A percentile compares a stretch with the other conserved stretches of the same genome.
These are phyloP conservation scores for Dryoscopus gambensis DNA, from an alignment of 2,113 vertebrate genomes.

Conservation along the genomic window DNA sequence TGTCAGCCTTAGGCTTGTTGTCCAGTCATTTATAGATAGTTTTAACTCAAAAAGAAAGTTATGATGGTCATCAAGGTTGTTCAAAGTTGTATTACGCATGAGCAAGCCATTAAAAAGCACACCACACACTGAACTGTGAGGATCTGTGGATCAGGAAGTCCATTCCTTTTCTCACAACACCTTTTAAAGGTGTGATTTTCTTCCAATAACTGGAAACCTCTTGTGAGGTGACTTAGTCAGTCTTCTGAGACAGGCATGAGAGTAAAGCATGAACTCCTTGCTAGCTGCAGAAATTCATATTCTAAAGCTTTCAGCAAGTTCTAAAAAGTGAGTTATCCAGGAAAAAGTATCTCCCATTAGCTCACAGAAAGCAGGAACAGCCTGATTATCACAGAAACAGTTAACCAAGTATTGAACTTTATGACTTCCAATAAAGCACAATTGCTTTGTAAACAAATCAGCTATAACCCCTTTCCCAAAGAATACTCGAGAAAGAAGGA, in stretches of 20 bases:
- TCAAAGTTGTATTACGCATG: not conserved
- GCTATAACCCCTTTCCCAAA: not conserved
- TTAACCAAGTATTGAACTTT: not conserved
- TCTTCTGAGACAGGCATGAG: not conserved
- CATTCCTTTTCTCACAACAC: fast-evolving
- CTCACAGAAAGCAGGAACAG: not conserved
- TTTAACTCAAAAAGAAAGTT: not conserved
- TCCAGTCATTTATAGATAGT: not conserved
- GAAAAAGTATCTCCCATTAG: not conserved
- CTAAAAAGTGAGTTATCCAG: not conserved
- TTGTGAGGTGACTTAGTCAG: not conserved
- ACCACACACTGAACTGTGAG: not conserved
- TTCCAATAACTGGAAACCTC: not conserved
- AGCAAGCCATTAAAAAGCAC: not conserved
- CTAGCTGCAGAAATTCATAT: not conserved
- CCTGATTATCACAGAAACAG: not conserved
- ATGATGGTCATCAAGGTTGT: not conserved
- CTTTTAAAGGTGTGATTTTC: not conserved
- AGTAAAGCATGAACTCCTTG: not conserved
- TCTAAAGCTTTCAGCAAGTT: not conserved
- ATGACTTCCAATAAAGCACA: slow-evolving; percentile 28
- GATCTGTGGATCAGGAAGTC: not conserved
- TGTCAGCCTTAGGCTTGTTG: not conserved
- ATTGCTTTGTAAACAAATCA: not conserved
- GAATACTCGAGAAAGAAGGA: not conserved